Evolutionary conservation across 2,113 vertebrate genomes (phyloP), one percentile per base, ranked within the genome.

Genomic region (Alces alces): DNA sequence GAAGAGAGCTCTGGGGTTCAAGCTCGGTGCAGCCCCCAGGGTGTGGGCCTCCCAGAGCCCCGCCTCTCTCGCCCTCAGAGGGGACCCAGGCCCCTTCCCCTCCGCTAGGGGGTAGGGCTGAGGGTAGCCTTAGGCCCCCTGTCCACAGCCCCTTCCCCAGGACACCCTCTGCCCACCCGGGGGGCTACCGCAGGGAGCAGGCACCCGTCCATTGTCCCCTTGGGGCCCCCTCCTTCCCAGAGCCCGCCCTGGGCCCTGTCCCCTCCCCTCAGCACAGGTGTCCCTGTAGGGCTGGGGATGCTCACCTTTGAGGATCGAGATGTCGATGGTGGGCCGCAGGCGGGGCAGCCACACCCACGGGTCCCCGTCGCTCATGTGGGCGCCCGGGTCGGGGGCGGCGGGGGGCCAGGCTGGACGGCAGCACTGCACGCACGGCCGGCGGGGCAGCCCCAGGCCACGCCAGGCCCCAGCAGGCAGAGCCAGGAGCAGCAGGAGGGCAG

Each of bases 261-360:
- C 66, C 66, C n/a, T 70, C 30, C 23, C 8, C 11, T 66, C n/a
- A 8, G 55, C 1, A 47, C 15, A 30, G n/a, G n/a, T 5, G 55
- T 60, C 80, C 80, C 47, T 12, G 4, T 2, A 21, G 30, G 17
- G n/a, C 64, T 0, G 0, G 4, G 2, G 11, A 76, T 92, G 64
- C 99, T 98, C 98, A 99, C 99, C 99, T 99, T 99, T 99, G 93
- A 99, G 99, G 97, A 99, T 99, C 84, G 99, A 99, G 98, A 99
- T 99, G 97, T 99, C 98, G 39, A 99, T 99, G 50, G 98, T 98
- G 43, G 99, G 99, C 85, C 87, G 98, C 93, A 99, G 97, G 58
- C 97, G 99, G 4, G 99, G 99, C 30, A 98, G 8, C 19, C 23
- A 13, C 0, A 97, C 91, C 92, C 99, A 98, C 5, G 1, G 2